Base-by-base conservation (phyloP, 1,140 invertebrate species). In the Melanaphis sacchari region DNA sequence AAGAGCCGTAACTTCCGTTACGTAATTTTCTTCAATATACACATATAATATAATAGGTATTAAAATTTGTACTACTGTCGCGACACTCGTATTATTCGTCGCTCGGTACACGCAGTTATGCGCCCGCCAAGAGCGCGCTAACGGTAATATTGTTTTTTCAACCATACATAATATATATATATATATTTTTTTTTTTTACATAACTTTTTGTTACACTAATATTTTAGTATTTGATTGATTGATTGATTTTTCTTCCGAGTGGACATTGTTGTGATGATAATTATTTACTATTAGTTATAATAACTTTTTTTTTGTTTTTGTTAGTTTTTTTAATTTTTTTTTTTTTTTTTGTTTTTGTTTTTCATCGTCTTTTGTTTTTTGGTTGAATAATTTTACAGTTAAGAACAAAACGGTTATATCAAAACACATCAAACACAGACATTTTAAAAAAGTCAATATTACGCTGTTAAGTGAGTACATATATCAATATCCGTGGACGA, bases 1-100 rank as follows among this genome's bases (percentile, higher is more conserved):
- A 96, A 97, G 97, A 96, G 24, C 15, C 24, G 3, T n/a, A 1
- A 38, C 36, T n/a, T 9, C 54, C 15, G 15, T 31, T 59, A n/a
- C 59, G 21, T 76, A 76, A 76, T n/a, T 18, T 76, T 76, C 6
- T 76, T 76, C n/a, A 3, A n/a, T 18, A 36, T 31, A 66, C 8
- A 66, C 4, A n/a, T n/a, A n/a, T n/a, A n/a, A n/a, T n/a, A n/a
- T n/a, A 26, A 26, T 59, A 59, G 26, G 8, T 59, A 66, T 66
- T 66, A 31, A n/a, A 76, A 76, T 76, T 76, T 76, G 59, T n/a
- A 76, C 59, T 18, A n/a, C 59, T 49, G 18, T 76, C n/a, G 15
- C 59, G 15, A 76, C 31, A 15, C 59, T 9, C 8, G 31, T n/a
- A 76, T n/a, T n/a, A n/a, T 76, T 76, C 59, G 15, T 36, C 15